phyloP scores from a whole-genome alignment of 1,140 invertebrate species.

The Drosophila bifasciata region DNA sequence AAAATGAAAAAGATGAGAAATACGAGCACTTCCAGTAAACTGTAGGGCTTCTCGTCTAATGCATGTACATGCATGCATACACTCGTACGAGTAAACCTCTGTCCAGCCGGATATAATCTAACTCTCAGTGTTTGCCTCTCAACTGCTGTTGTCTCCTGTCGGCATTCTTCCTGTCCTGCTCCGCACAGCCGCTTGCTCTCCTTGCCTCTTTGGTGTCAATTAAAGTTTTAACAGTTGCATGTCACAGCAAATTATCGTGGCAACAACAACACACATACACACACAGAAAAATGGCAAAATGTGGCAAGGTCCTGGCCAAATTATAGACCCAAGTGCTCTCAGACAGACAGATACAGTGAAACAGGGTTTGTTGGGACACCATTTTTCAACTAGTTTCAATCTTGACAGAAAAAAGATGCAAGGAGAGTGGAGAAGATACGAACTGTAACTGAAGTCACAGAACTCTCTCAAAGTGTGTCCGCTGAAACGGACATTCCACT shows the following conservation, averaged over 20 bases:
- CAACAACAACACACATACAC: constrained; percentile 24
- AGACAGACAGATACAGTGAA: constrained; percentile 17
- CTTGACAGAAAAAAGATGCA: too few species aligned
- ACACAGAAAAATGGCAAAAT: constrained; percentile 44
- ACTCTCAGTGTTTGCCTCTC: constrained; percentile 21
- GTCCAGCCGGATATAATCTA: constrained; percentile 18
- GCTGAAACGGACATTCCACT: too few species aligned
- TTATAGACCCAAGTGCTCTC: constrained; percentile 46
- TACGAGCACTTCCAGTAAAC: constrained; percentile 18
- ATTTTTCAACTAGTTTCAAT: too few species aligned
- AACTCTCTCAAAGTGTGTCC: too few species aligned
- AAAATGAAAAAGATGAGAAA: constrained; percentile 30
- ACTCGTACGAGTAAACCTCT: neutral
- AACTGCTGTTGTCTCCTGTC: constrained; percentile 8
- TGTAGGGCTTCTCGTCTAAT: neutral
- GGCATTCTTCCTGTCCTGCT: constrained; percentile 25
- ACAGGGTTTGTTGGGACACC: too few species aligned
- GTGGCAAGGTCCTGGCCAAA: constrained; percentile 35
- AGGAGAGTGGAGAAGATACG: too few species aligned
- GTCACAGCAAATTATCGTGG: constrained; percentile 70
- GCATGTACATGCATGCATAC: neutral
- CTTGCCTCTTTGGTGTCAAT: constrained; percentile 48
- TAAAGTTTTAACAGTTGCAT: constrained; percentile 75
- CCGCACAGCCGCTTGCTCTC: neutral
- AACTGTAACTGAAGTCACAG: too few species aligned